These are phyloP conservation scores for Eurytoma californica DNA, from an alignment of 2,888 invertebrate genomes.

Conservation along the genomic window DNA sequence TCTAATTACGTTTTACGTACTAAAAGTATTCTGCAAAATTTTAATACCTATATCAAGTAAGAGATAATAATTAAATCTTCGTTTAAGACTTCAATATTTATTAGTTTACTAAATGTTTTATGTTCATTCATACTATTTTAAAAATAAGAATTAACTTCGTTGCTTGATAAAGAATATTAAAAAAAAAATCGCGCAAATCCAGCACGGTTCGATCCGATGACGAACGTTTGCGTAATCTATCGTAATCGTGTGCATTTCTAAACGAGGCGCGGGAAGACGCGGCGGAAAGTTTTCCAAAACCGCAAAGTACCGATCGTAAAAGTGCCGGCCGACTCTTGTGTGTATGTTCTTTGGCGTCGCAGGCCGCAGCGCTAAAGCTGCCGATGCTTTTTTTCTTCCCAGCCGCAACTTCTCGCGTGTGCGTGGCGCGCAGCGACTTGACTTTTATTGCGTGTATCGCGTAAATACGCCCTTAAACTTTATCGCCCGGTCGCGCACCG, in stretches of 20 bases:
- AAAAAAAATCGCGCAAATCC: too few relatives aligned
- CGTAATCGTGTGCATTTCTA: not conserved
- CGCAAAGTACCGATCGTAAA: conserved; percentile 70
- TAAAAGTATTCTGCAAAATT: too few relatives aligned
- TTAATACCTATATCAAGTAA: too few relatives aligned
- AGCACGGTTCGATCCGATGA: too few relatives aligned
- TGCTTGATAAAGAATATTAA: too few relatives aligned
- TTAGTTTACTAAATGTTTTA: too few relatives aligned
- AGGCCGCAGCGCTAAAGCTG: conserved; percentile 49
- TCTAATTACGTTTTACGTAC: too few relatives aligned
- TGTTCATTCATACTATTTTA: too few relatives aligned
- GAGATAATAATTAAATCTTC: too few relatives aligned
- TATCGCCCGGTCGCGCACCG: conserved; percentile 42
- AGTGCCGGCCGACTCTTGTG: conserved; percentile 59
- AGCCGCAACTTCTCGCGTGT: conserved; percentile 9
- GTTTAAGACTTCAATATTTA: too few relatives aligned
- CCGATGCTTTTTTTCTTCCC: conserved; percentile 44
- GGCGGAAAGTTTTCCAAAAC: conserved; percentile 67
- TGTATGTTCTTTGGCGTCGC: conserved; percentile 24
- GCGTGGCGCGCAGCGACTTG: conserved; percentile 59
- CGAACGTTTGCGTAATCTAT: too few relatives aligned
- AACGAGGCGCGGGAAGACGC: conserved; percentile 5
- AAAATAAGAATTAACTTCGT: too few relatives aligned
- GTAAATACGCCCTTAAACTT: conserved; percentile 67
- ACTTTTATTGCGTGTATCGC: conserved; percentile 71